Percentiles rank a stretch among this genome's conserved stretches.
Evolutionary conservation across 1,140 invertebrate species (phyloP).

Genomic region (Nebria ingens): DNA sequence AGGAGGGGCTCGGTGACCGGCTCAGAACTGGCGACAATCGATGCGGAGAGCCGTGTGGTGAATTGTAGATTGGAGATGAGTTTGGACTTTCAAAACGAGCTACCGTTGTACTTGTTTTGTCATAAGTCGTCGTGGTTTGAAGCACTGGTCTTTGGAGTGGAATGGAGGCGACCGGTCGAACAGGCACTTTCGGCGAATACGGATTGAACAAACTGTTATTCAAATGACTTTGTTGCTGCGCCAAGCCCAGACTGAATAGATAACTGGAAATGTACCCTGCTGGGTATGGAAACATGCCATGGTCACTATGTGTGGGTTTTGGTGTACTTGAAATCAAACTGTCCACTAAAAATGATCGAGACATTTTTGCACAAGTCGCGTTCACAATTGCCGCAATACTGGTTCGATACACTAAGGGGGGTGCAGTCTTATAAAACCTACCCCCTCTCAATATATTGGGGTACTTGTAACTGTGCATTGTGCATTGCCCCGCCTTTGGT

Average conservation of each 20-base stretch:
- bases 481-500: background rate
- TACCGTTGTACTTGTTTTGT: background rate
- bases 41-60: slow-evolving; percentile 33
- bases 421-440: no score
- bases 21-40: slow-evolving; percentile 33
- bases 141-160: slow-evolving; percentile 16
- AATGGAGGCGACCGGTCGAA: slow-evolving; percentile 24
- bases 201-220: slow-evolving; percentile 12
- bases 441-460: no score
- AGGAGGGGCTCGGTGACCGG: slow-evolving; percentile 45
- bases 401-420: no score
- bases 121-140: no score
- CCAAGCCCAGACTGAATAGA: slow-evolving; percentile 46
- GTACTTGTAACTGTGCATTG: background rate
- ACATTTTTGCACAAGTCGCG: slow-evolving; percentile 51
- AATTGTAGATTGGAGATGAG: slow-evolving; percentile 35
- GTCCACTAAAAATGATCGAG: slow-evolving; percentile 63
- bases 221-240: slow-evolving; percentile 39
- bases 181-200: slow-evolving; percentile 17
- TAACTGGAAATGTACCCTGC: slow-evolving; percentile 48
- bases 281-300: slow-evolving; percentile 43
- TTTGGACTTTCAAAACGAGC: slow-evolving; percentile 30
- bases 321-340: slow-evolving; percentile 55
- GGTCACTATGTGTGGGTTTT: slow-evolving; percentile 35
- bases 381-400: no score